phyloP scores from a whole-genome alignment of 2,113 vertebrate genomes.

The Neotoma lepida region DNA sequence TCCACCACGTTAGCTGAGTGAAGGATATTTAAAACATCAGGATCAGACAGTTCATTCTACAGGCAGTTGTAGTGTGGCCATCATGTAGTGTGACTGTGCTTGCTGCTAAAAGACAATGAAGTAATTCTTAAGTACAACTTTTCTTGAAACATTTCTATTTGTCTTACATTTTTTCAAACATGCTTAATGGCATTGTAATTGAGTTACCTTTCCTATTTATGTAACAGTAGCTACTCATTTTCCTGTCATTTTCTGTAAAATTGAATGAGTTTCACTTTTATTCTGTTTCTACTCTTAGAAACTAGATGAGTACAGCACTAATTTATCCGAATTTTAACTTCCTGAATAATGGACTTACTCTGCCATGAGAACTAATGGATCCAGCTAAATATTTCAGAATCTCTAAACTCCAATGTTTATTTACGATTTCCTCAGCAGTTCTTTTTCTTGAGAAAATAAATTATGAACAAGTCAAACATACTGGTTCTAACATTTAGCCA shows the following conservation, averaged over 20 bases:
- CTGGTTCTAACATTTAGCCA: slow-evolving; percentile 69
- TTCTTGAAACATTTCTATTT: not conserved
- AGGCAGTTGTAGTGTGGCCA: not conserved
- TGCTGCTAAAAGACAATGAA: not conserved
- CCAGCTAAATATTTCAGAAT: slow-evolving; percentile 60
- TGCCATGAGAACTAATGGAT: slow-evolving; percentile 23
- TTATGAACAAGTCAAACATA: slow-evolving; percentile 62
- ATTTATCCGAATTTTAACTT: slow-evolving; percentile 68
- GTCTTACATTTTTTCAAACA: not conserved
- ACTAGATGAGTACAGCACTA: slow-evolving; percentile 36
- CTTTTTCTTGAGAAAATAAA: slow-evolving; percentile 69
- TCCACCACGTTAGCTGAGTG: not conserved
- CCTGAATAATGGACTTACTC: slow-evolving; percentile 53
- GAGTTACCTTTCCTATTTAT: not conserved
- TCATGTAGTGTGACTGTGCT: not conserved
- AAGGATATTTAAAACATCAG: not conserved
- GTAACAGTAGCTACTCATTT: slow-evolving; percentile 7
- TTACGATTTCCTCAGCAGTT: slow-evolving; percentile 61
- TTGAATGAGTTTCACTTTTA: not conserved
- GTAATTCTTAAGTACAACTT: not conserved
- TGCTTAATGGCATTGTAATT: not conserved
- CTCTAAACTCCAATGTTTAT: slow-evolving; percentile 63
- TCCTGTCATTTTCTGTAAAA: not conserved
- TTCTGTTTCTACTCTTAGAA: slow-evolving; percentile 55
- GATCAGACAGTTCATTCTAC: not conserved